A percentile compares a stretch with the other conserved stretches of the same genome.
Conservation (phyloP, 2,797 vertebrate genomes). For the Rhinatrema bivittatum region DNA sequence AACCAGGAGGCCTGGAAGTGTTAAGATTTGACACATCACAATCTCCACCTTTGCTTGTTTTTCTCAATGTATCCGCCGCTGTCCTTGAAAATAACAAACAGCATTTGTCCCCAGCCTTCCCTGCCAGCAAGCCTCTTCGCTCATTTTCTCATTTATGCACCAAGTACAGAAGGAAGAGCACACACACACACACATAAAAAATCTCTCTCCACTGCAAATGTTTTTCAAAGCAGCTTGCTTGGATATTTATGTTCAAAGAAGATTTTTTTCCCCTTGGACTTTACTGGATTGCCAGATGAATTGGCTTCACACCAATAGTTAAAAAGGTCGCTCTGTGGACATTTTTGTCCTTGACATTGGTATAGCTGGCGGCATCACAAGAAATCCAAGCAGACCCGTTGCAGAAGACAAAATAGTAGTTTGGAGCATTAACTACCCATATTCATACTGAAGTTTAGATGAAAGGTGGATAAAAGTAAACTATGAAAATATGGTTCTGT, state of each 20-base stretch:
- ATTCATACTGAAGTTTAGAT: no score
- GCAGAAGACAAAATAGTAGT: no score
- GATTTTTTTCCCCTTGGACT: not conserved
- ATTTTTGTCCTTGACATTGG: not conserved
- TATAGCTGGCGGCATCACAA: no score
- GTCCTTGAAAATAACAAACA: slow-evolving; percentile 13
- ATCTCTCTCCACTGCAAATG: not conserved
- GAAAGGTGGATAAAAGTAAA: no score
- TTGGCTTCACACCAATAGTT: not conserved
- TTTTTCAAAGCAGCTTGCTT: not conserved
- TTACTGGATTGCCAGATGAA: not conserved
- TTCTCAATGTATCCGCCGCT: no score
- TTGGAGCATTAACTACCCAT: no score
- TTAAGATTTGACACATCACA: no score
- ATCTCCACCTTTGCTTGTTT: slow-evolving; percentile 4
- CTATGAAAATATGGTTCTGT: no score
- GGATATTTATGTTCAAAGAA: not conserved
- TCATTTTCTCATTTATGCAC: slow-evolving; percentile 16
- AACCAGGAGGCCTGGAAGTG: not conserved
- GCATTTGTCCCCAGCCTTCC: slow-evolving; percentile 16
- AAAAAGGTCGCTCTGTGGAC: not conserved
- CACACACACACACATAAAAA: not conserved
- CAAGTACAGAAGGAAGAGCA: not conserved
- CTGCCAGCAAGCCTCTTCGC: slow-evolving; percentile 13
- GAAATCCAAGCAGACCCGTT: no score